Percentiles rank a stretch among this genome's conserved stretches.
phyloP scores from a whole-genome alignment of 2,113 vertebrate genomes.

The Sinocyclocheilus maitianheensis region DNA sequence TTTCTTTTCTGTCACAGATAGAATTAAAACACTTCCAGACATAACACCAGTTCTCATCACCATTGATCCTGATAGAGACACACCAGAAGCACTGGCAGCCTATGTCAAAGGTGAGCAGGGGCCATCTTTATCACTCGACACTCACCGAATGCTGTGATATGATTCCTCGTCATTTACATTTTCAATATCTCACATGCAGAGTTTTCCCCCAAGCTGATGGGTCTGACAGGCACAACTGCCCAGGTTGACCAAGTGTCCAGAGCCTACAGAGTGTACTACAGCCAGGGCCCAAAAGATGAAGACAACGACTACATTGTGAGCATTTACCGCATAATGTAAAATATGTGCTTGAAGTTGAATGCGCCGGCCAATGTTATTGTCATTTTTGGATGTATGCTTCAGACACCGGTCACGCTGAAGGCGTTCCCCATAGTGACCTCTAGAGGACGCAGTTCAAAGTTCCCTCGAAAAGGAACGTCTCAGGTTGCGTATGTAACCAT shows the following conservation, averaged over 20 bases:
- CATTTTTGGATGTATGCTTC: too few relatives aligned
- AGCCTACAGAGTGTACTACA: conserved; percentile 93
- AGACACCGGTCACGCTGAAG: too few relatives aligned
- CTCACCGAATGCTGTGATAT: background rate
- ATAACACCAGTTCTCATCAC: conserved; percentile 93
- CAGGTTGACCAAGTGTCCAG: conserved; percentile 85
- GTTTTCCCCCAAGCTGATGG: conserved; percentile 92
- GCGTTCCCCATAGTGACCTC: too few relatives aligned
- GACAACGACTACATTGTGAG: conserved; percentile 98
- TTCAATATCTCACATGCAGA: conserved; percentile 71
- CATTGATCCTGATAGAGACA: conserved; percentile 93
- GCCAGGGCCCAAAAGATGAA: conserved; percentile 92
- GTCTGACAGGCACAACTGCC: conserved; percentile 83
- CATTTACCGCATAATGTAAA: conserved; percentile 41
- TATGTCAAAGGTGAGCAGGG: conserved; percentile 87
- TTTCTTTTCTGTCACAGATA: conserved; percentile 72
- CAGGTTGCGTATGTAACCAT: too few relatives aligned
- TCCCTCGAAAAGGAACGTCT: too few relatives aligned
- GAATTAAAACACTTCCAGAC: conserved; percentile 83
- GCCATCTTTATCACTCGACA: background rate
- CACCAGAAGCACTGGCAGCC: conserved; percentile 81
- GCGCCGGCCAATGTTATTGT: too few relatives aligned
- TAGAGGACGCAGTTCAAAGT: too few relatives aligned
- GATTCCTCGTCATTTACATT: background rate
- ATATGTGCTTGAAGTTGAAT: too few relatives aligned